These are phyloP conservation scores for Microcebus tavaratra DNA, from an alignment of 2,113 vertebrate species.

Conservation along the genomic window DNA sequence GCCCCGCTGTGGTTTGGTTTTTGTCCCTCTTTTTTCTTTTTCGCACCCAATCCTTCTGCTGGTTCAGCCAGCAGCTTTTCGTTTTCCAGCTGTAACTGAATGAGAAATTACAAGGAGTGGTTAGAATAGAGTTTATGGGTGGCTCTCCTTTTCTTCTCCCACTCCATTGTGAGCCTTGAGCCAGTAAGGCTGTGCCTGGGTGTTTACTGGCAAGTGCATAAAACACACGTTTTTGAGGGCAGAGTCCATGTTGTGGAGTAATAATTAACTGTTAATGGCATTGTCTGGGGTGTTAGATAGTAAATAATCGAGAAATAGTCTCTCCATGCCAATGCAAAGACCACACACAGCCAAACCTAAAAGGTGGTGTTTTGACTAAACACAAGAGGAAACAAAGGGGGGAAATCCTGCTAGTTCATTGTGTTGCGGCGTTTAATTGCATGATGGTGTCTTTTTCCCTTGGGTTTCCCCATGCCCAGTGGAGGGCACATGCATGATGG, in stretches of 20 bases:
- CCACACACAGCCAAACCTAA: background rate
- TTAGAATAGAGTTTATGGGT: background rate
- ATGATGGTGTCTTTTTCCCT: background rate
- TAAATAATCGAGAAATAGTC: background rate
- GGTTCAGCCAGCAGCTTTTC: background rate
- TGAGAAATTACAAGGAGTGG: background rate
- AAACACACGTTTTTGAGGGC: background rate
- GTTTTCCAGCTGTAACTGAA: background rate
- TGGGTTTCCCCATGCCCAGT: background rate
- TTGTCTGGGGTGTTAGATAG: background rate
- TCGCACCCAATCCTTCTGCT: background rate
- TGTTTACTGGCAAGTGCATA: background rate
- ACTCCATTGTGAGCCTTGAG: background rate
- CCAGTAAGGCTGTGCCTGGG: background rate
- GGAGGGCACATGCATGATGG: background rate
- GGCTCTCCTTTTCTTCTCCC: background rate
- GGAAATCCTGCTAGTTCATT: background rate
- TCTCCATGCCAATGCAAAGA: background rate
- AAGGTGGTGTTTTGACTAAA: background rate
- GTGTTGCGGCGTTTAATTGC: background rate
- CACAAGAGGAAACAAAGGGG: background rate
- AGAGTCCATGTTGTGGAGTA: conserved; percentile 32
- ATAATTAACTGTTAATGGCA: conserved; percentile 44
- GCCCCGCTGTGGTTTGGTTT: background rate
- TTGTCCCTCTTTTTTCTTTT: background rate